Evolutionary conservation across 2,797 vertebrate species (phyloP), one percentile per base, ranked within the genome.

Genomic region (Euphonia xanthogaster): DNA sequence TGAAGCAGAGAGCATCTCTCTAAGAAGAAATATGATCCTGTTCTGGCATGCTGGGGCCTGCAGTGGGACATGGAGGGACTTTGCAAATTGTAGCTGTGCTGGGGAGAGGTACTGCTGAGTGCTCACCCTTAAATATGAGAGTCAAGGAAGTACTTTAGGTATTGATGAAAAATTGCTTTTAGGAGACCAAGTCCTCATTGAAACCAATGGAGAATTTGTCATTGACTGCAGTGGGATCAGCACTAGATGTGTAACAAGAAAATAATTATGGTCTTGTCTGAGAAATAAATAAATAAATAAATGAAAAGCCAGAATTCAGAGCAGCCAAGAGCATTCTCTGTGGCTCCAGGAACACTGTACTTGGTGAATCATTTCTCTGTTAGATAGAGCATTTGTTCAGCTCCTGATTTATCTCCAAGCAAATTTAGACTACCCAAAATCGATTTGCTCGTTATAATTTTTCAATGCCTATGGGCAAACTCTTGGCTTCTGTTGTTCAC

Each of bases 391-490:
- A 85, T 86, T 96, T 97, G 94, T 90, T 96, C 83, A 3, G 79
- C 79, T 93, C 93, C 92, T 95, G 76, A 96, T 96, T 96, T 95
- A 97, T 96, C 95, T 97, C 86, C 95, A 82, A 94, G 92, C 88
- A 96, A 94, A 96, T 92, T 94, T 92, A 96, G 88, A 95, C 88
- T 81, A 66, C 88, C 93, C 80, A 76, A 55, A 94, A 95, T 92
- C 16, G 24, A 95, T 95, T 86, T 86, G 76, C 93, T 93, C 11
- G 0, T 96, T 93, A 88, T 24, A 90, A 86, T 97, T 96, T 96
- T 86, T 95, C 92, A 92, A 28, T 88, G 86, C 90, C 93, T 93
- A 75, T 94, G 88, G 94, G 86, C 92, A 94, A 78, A 90, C 88
- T 86, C 92, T 78, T 84, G 93, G 93, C 88, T 95, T 75, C 55